Base-by-base conservation (phyloP, 1,140 invertebrate species). In the Oncopodura yosiiana region DNA sequence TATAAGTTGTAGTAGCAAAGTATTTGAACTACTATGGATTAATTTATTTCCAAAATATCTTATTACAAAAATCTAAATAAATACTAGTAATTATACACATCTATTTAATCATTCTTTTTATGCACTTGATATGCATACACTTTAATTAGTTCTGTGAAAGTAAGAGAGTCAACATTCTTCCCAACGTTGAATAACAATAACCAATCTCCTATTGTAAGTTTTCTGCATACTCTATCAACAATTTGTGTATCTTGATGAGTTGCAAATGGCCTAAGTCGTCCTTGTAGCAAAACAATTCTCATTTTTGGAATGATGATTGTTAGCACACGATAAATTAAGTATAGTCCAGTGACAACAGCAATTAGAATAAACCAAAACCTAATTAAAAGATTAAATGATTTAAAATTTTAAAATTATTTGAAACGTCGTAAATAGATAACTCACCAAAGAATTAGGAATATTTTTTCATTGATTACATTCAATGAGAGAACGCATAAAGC, bases 281-380 rank as follows among this genome's bases (percentile, higher is more conserved):
- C 18, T 19, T 23, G 36, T 6, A 51, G 32, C 3, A 87, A 85
- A 1, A 80, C 80, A 69, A 87, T 86, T 14, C 87, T 77, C 4
- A 84, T 84, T 53, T 78, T 42, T 6, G 64, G 62, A 19, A 67
- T 32, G 38, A 74, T 45, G 44, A 83, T 69, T 14, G 78, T 79
- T 0, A 78, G 44, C 0, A 78, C 53, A 27, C 81, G 72, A 69
- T 81, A 84, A 2, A 82, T 0, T 0, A 84, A 59, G 2, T 71
- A 76, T 2, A 82, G 59, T 2, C 73, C 61, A 8, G 80, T 81
- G 3, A 77, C 61, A 3, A 78, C 68, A 24, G 82, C 72, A 0
- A 90, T 69, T 30, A 86, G 74, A 3, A 82, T 64, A 58, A 84
- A 83, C 87, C 87, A 90, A 68, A 87, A 88, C 86, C 87, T 89